These are phyloP conservation scores for Ceratina japonica DNA, from an alignment of 1,140 invertebrate species.

Conservation along the genomic window DNA sequence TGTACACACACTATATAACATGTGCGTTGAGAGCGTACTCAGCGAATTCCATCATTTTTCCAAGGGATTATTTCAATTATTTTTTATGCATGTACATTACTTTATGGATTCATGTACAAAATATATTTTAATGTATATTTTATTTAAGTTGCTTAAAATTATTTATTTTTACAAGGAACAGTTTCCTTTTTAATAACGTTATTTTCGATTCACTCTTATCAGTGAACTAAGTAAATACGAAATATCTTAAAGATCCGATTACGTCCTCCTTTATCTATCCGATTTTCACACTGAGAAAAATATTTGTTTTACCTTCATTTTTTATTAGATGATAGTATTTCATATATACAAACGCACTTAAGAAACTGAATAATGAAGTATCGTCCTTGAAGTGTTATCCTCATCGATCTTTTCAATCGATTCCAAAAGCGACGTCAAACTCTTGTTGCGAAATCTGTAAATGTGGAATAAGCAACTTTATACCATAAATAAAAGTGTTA, in stretches of 20 bases:
- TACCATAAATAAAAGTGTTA: constrained; percentile 13
- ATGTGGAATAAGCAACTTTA: constrained; percentile 12
- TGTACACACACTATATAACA: constrained; percentile 3
- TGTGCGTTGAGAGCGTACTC: not conserved
- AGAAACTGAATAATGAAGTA: not conserved
- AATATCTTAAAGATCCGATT: not conserved
- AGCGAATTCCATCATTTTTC: not conserved
- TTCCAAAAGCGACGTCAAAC: constrained; percentile 74
- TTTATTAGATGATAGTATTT: constrained; percentile 2
- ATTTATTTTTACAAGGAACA: not conserved
- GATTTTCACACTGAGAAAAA: too few species aligned
- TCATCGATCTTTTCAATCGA: constrained; percentile 21
- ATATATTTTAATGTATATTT: constrained; percentile 8
- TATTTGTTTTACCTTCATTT: constrained; percentile 10
- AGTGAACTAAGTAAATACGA: not conserved
- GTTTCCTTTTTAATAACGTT: not conserved
- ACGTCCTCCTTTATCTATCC: not conserved
- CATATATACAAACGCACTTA: constrained; percentile 5
- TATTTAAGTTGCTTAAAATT: not conserved
- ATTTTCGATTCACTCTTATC: not conserved
- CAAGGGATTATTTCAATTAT: not conserved
- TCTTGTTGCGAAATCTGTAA: constrained; percentile 76
- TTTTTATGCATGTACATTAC: not conserved
- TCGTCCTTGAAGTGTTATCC: not conserved
- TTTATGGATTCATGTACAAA: not conserved